A percentile compares a stretch with the other conserved stretches of the same genome.
Evolutionary conservation across 2,888 invertebrate species (phyloP).

Genomic region (Orchesellides sinensis): DNA sequence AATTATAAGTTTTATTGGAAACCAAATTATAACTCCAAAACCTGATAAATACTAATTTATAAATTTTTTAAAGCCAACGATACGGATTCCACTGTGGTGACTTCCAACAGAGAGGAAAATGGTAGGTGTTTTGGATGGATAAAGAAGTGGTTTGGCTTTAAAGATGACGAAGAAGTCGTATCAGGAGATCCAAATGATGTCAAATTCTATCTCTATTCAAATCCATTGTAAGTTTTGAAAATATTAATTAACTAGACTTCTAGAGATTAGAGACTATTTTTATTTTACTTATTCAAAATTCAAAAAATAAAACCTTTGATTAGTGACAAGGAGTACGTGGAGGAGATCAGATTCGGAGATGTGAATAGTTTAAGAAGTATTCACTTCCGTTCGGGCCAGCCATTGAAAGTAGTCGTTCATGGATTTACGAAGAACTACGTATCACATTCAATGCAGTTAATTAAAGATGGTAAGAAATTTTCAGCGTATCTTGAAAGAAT

Average conservation of each 20-base stretch:
- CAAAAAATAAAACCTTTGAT: no score
- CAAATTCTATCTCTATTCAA: slow-evolving; percentile 27
- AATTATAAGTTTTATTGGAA: not conserved
- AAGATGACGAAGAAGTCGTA: slow-evolving; percentile 2
- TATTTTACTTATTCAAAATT: not conserved
- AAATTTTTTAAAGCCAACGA: not conserved
- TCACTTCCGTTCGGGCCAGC: not conserved
- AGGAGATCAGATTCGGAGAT: slow-evolving; percentile 34
- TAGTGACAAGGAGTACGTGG: not conserved
- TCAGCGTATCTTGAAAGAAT: slow-evolving; percentile 31
- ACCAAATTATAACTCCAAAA: not conserved
- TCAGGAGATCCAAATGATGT: slow-evolving; percentile 39
- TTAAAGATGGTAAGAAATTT: slow-evolving; percentile 38
- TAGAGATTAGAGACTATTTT: not conserved
- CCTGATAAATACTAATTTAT: not conserved
- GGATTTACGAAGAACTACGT: slow-evolving; percentile 28
- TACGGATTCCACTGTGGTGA: not conserved
- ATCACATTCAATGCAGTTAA: slow-evolving; percentile 6
- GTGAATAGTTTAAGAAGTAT: not conserved
- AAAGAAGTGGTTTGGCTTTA: not conserved
- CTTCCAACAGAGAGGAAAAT: not conserved
- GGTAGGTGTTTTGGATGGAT: not conserved
- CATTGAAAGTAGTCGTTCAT: slow-evolving; percentile 38
- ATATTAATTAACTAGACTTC: not conserved
- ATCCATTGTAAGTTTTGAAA: slow-evolving; percentile 17